A percentile compares a stretch with the other conserved stretches of the same genome.
Conservation (phyloP, 35 echinoderm and acorn worm genomes). For the Stichopus chloronotus region DNA sequence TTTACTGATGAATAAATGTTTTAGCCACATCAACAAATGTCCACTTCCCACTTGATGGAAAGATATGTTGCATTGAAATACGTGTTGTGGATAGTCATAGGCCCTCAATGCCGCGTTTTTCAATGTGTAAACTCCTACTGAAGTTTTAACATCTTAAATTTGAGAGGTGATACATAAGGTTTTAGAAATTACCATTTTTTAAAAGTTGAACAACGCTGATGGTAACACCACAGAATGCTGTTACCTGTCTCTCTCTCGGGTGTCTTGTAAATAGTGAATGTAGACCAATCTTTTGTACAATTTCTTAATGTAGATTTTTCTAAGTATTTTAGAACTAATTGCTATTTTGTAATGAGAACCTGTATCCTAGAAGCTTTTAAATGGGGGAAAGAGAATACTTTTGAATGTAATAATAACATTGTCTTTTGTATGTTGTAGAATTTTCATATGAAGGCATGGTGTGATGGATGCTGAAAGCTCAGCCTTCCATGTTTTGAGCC, state of each 20-base stretch:
- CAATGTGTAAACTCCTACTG: no score
- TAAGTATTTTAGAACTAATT: constrained; percentile 31
- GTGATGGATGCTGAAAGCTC: no score
- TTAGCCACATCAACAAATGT: no score
- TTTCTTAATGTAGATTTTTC: constrained; percentile 18
- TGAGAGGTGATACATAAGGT: no score
- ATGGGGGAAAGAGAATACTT: background rate
- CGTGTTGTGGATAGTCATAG: no score
- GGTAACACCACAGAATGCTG: background rate
- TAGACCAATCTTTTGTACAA: constrained; percentile 35
- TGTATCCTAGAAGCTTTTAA: background rate
- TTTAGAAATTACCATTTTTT: no score
- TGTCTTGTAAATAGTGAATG: constrained; percentile 8
- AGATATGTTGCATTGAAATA: no score
- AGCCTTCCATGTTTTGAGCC: no score
- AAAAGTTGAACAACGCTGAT: background rate
- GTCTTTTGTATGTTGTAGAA: background rate
- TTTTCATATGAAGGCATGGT: background rate
- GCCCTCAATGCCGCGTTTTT: no score
- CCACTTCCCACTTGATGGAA: no score
- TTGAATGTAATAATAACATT: background rate
- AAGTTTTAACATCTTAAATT: no score
- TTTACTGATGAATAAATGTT: no score
- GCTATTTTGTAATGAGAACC: constrained; percentile 30
- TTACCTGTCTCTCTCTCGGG: background rate